These are phyloP conservation scores for Gymnocheta viridis DNA, from an alignment of 2,888 invertebrate genomes.

Conservation along the genomic window DNA sequence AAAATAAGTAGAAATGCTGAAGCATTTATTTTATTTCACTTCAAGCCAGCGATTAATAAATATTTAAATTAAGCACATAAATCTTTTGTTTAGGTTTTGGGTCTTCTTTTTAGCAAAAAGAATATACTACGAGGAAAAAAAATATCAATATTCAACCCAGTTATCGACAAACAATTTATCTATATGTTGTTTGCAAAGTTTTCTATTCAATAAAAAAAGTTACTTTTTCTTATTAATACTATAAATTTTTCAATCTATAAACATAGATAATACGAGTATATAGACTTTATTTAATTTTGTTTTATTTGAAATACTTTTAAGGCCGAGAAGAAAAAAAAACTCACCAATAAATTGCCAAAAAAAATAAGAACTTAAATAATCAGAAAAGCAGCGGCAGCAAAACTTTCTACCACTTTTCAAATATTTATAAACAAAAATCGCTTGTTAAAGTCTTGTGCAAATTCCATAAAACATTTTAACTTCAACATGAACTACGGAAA, in stretches of 20 bases:
- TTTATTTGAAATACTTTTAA: background rate
- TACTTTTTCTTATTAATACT: conserved; percentile 9
- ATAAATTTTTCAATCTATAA: conserved; percentile 39
- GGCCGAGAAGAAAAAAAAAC: conserved; percentile 8
- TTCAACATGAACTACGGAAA: conserved; percentile 48
- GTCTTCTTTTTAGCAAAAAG: conserved; percentile 3
- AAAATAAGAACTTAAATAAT: conserved; percentile 21
- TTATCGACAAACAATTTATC: conserved; percentile 56
- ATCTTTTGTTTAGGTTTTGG: conserved; percentile 51
- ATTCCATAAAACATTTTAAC: conserved; percentile 32
- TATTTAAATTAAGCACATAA: conserved; percentile 52
- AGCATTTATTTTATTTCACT: conserved; percentile 16
- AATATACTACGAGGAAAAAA: background rate
- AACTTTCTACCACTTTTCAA: conserved; percentile 45
- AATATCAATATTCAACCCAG: conserved; percentile 32
- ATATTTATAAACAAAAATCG: conserved; percentile 47
- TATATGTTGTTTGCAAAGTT: conserved; percentile 22
- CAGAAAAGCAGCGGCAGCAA: conserved; percentile 29
- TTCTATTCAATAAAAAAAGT: conserved; percentile 32
- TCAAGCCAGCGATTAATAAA: conserved; percentile 44
- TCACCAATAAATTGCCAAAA: conserved; percentile 13
- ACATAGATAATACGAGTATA: background rate
- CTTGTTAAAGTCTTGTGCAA: conserved; percentile 1
- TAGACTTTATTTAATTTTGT: conserved; percentile 41
- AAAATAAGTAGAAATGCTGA: background rate